These are phyloP conservation scores for Caenorhabditis sulstoni DNA, from an alignment of 2,888 invertebrate genomes.

Conservation along the genomic window DNA sequence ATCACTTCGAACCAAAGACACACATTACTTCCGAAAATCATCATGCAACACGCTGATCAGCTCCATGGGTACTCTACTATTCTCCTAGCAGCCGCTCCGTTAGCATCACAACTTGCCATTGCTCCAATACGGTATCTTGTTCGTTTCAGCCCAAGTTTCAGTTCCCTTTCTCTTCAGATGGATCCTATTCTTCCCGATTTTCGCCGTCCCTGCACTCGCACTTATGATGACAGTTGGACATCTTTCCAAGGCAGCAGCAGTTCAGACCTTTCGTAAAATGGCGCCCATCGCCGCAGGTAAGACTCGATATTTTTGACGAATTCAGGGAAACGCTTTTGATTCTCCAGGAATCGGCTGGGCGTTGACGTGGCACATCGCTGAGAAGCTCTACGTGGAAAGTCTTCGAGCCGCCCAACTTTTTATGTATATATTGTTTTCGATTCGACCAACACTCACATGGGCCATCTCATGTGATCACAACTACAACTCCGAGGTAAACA, in stretches of 20 bases:
- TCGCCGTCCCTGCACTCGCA: constrained; percentile 67
- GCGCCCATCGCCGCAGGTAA: constrained; percentile 68
- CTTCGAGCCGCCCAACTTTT: constrained; percentile 62
- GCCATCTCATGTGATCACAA: constrained; percentile 58
- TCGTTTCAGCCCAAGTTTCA: too few relatives aligned
- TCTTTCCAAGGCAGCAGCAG: constrained; percentile 60
- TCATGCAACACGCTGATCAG: constrained; percentile 57
- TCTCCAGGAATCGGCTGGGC: constrained; percentile 71
- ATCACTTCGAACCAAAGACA: too few relatives aligned
- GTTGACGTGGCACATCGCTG: constrained; percentile 67
- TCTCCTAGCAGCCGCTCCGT: constrained; percentile 58
- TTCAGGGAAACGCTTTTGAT: too few relatives aligned
- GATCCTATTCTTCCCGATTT: constrained; percentile 67
- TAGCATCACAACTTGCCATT: constrained; percentile 58
- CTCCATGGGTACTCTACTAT: constrained; percentile 59
- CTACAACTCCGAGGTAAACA: constrained; percentile 48
- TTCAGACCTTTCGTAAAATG: constrained; percentile 66
- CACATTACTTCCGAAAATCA: neutral
- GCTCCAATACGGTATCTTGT: constrained; percentile 28
- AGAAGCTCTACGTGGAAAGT: constrained; percentile 63
- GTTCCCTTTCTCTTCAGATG: constrained; percentile 39
- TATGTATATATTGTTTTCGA: constrained; percentile 65
- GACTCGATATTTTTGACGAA: too few relatives aligned
- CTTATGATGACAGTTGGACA: constrained; percentile 63
- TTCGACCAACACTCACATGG: constrained; percentile 61